Evolutionary conservation across 2,113 vertebrate species (phyloP).

Genomic region (Pavo muticus): DNA sequence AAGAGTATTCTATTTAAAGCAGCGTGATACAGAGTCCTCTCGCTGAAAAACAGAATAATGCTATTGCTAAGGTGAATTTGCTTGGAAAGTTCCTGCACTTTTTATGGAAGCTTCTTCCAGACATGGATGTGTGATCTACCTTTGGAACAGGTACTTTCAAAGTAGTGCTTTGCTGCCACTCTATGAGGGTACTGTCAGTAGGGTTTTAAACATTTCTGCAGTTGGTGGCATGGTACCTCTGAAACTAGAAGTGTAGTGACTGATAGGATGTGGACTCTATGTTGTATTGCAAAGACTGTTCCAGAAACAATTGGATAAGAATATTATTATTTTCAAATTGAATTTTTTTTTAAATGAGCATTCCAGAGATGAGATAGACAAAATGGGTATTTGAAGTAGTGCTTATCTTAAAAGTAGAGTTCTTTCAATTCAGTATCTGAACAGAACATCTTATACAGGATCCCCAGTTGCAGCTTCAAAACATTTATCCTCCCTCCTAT

Average conservation of each 20-base stretch:
- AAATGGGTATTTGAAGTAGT: background rate
- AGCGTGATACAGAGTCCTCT: background rate
- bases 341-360: background rate
- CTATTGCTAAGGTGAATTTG: background rate
- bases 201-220: background rate
- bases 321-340: constrained; percentile 18
- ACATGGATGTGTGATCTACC: rapidly evolving
- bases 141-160: background rate
- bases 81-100: background rate
- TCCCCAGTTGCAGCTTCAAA: background rate
- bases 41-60: background rate
- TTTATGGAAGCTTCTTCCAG: background rate
- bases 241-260: background rate
- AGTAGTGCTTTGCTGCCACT: background rate
- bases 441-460: background rate
- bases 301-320: background rate
- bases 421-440: constrained; percentile 2
- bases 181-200: background rate
- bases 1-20: background rate
- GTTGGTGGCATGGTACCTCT: background rate
- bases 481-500: background rate
- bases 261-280: background rate
- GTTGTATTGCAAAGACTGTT: background rate
- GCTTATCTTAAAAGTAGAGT: background rate
- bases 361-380: background rate